Evolutionary conservation across 2,113 vertebrate species (phyloP), one percentile per base, ranked within the genome.

Genomic region (Helogale parvula): DNA sequence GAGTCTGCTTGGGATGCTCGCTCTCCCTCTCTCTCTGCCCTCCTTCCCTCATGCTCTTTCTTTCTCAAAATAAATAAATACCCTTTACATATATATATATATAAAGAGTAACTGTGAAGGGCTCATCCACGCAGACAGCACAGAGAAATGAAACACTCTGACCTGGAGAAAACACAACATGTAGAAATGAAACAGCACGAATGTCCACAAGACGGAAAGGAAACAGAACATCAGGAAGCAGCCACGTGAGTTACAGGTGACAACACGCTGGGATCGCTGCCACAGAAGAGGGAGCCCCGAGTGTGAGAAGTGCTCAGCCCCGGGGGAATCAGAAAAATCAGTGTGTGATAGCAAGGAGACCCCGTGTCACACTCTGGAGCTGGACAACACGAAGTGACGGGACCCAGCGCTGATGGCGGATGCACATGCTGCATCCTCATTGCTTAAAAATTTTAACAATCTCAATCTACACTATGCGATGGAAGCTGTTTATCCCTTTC

Each of bases 371-470:
- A 0, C 71, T 3, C 71, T 12, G 2, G 5, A 45, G 71, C 38
- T 4, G 38, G 23, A 45, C 23, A 14, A 11, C 35, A 33, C 5
- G 12, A 41, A 41, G 57, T 23, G 57, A 60, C 57, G 2, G 57
- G 57, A 23, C 57, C 57, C 57, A 23, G 7, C 19, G 23, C 57
- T 17, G 57, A 60, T 15, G 33, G 0, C 15, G 7, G 66, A 17
- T 31, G 7, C 66, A 69, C 66, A 8, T 15, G 0, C 15, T 1
- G 7, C 66, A 17, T 2, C 31, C 31, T 50, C 2, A 1, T 8
- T 0, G 33, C 31, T 15, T 1, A 6, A 3, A 33, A n/a, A 2
- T 1, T 68, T 7, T n/a, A 33, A 68, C 66, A 15, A 12, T 8
- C 13, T 14, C 31, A 0, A n/a, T 3, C 15, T 68, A n/a, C 66